Conservation (phyloP, 2,113 vertebrate species). For the Salvator merianae region DNA sequence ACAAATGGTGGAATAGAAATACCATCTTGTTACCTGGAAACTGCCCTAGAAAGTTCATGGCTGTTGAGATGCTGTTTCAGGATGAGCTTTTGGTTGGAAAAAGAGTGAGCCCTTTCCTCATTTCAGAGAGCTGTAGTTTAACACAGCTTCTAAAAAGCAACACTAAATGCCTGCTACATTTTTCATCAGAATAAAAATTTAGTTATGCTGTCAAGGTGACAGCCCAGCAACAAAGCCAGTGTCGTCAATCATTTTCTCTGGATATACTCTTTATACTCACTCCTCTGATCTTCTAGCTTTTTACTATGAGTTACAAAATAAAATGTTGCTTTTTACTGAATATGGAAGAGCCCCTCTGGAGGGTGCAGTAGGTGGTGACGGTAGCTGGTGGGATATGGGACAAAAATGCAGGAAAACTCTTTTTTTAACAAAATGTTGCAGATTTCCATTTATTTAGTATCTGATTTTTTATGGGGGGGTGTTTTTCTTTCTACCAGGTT, state of each 20-base stretch:
- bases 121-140: not conserved
- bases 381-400: not conserved
- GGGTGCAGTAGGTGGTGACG: not conserved
- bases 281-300: not conserved
- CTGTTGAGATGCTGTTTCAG: too few species aligned
- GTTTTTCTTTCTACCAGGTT: conserved; percentile 76
- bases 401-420: not conserved
- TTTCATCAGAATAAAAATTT: not conserved
- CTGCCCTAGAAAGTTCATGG: too few species aligned
- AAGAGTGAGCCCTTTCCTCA: not conserved
- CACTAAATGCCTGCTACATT: not conserved
- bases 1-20: too few species aligned
- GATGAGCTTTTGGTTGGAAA: too few species aligned
- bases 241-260: not conserved
- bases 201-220: not conserved
- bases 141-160: not conserved
- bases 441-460: not conserved
- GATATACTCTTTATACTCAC: not conserved
- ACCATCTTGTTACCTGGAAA: too few species aligned
- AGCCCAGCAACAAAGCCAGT: not conserved
- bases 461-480: not conserved
- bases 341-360: not conserved
- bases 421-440: not conserved
- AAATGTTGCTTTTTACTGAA: not conserved
- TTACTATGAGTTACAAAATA: not conserved